These are phyloP conservation scores for Pithys albifrons DNA, from an alignment of 2,113 vertebrate species.

Conservation along the genomic window DNA sequence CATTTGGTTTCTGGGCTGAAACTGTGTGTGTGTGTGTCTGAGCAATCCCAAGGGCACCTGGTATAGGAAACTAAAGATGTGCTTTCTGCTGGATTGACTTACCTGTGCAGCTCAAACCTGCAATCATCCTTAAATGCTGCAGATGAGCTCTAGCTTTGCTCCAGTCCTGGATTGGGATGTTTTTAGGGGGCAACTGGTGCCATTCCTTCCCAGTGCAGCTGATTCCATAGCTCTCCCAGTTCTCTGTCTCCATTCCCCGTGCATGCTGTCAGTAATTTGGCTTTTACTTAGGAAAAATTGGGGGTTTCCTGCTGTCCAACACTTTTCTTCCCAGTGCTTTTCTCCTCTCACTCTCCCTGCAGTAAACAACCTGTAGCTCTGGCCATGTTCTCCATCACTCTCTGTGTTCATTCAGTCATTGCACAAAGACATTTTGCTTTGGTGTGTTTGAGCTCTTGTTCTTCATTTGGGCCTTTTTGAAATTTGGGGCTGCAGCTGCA, in stretches of 20 bases:
- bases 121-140: background rate
- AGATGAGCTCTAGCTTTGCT: background rate
- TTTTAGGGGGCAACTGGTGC: background rate
- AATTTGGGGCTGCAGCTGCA: background rate
- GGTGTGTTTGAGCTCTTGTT: background rate
- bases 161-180: background rate
- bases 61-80: background rate
- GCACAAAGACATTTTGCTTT: background rate
- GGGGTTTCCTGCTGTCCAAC: background rate
- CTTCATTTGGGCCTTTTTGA: background rate
- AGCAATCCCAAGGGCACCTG: background rate
- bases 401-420: background rate
- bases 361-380: background rate
- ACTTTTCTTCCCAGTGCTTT: background rate
- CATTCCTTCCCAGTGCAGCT: background rate
- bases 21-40: accelerated
- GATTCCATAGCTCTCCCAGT: background rate
- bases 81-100: background rate
- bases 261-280: background rate
- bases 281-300: background rate
- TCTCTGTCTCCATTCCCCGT: background rate
- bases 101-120: background rate
- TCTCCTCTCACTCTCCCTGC: background rate
- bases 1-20: background rate
- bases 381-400: background rate